A percentile compares a stretch with the other conserved stretches of the same genome.
phyloP scores from a whole-genome alignment of 2,888 invertebrate species.

The Cephus sareptanus region DNA sequence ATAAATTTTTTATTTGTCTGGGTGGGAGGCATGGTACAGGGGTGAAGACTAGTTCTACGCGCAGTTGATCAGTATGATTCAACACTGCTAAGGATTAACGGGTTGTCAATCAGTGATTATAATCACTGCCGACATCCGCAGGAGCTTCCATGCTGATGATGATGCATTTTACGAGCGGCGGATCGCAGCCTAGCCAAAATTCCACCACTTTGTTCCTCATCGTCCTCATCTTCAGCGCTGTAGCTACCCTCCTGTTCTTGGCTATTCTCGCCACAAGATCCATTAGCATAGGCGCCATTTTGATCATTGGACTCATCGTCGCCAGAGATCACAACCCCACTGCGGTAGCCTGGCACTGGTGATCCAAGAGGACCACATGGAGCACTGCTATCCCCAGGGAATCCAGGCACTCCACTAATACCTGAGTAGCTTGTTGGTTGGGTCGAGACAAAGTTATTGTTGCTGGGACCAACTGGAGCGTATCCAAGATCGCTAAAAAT shows the following conservation, averaged over 20 bases:
- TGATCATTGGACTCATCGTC: neutral
- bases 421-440: neutral
- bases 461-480: constrained; percentile 28
- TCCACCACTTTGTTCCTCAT: neutral
- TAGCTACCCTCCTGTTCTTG: constrained; percentile 1
- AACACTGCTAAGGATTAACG: neutral
- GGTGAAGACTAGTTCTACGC: constrained; percentile 11
- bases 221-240: constrained; percentile 13
- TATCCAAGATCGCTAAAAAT: constrained; percentile 44
- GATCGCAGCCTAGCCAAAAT: constrained; percentile 16
- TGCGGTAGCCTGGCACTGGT: constrained; percentile 36
- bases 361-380: constrained; percentile 43
- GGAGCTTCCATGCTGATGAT: constrained; percentile 3
- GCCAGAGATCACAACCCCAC: constrained; percentile 35
- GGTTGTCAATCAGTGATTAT: neutral
- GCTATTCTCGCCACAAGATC: constrained; percentile 2
- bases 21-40: constrained; percentile 18
- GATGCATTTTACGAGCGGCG: constrained; percentile 8
- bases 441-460: constrained; percentile 20
- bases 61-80: neutral
- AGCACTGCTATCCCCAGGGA: neutral
- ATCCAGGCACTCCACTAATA: neutral
- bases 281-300: constrained; percentile 4
- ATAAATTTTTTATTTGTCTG: constrained; percentile 16
- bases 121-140: constrained; percentile 17